Percentiles rank a stretch among this genome's conserved stretches.
Evolutionary conservation across 2,113 vertebrate genomes (phyloP).

Genomic region (Corynorhinus townsendii): DNA sequence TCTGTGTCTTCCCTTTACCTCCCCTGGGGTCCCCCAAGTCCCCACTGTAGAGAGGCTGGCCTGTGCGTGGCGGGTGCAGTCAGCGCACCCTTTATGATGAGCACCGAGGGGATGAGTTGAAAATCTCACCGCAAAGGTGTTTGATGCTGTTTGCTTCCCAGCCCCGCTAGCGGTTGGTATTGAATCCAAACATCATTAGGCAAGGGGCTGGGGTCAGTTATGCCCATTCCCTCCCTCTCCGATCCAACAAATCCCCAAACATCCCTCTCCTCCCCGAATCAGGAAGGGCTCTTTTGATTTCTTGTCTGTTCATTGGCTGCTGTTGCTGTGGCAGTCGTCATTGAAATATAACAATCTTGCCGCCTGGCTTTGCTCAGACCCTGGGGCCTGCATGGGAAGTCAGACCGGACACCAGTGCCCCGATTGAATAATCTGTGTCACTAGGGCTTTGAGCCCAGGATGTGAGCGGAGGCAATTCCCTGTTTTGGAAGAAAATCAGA

Average conservation of each 20-base stretch:
- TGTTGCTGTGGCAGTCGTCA: background rate
- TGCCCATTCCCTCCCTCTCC: background rate
- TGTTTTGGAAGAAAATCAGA: constrained; percentile 72
- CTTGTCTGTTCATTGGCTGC: background rate
- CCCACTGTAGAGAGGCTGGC: background rate
- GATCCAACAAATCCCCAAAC: background rate
- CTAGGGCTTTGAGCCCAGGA: constrained; percentile 70
- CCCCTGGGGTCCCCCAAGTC: background rate
- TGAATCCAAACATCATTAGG: background rate
- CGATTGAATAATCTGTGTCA: constrained; percentile 67
- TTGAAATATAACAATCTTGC: background rate
- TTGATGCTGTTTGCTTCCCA: background rate
- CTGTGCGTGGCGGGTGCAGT: background rate
- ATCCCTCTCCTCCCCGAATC: background rate
- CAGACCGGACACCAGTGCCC: constrained; percentile 49
- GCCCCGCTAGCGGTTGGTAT: background rate
- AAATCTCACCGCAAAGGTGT: background rate
- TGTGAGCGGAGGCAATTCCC: constrained; percentile 61
- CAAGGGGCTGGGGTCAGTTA: background rate
- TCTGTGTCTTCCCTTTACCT: background rate
- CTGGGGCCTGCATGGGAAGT: constrained; percentile 46
- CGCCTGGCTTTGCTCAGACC: constrained; percentile 13
- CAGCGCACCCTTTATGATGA: background rate
- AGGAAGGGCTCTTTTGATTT: background rate
- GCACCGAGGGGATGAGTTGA: background rate